A percentile compares a stretch with the other conserved stretches of the same genome.
phyloP scores from a whole-genome alignment of 1,140 invertebrate species.

The Bombus confusus region DNA sequence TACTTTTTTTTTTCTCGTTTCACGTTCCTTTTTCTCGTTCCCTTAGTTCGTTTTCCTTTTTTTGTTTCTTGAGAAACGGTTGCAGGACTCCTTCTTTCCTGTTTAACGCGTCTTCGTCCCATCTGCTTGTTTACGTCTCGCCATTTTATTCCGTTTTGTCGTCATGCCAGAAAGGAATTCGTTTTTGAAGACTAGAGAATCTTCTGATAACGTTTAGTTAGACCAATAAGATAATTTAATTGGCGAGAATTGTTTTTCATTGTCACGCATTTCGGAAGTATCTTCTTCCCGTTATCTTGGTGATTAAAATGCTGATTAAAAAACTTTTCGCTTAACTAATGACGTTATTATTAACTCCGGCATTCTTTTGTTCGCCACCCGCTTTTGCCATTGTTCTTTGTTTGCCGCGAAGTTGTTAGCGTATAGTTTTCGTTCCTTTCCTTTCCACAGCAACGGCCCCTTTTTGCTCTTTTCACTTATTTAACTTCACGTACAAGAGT shows the following conservation, averaged over 20 bases:
- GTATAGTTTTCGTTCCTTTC: background rate
- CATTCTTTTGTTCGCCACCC: background rate
- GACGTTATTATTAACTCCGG: conserved; percentile 23
- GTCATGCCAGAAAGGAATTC: background rate
- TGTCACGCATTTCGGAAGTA: background rate
- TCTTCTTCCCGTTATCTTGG: background rate
- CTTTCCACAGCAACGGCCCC: background rate
- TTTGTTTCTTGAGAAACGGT: background rate
- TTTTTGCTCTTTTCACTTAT: background rate
- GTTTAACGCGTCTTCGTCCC: conserved; percentile 36
- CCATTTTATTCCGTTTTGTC: conserved; percentile 16
- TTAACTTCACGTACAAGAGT: background rate
- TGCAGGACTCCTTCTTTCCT: background rate
- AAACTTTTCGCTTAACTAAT: conserved; percentile 4
- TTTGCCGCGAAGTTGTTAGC: conserved; percentile 5
- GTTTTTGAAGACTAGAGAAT: background rate
- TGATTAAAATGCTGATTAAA: background rate
- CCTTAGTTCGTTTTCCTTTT: background rate
- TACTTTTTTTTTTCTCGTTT: background rate
- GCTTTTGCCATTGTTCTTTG: conserved; percentile 18
- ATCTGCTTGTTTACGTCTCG: conserved; percentile 30
- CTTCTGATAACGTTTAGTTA: background rate
- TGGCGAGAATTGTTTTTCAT: background rate
- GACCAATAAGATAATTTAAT: background rate
- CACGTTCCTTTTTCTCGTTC: background rate